These are phyloP conservation scores for Pipra filicauda DNA, from an alignment of 2,113 vertebrate genomes.

Conservation along the genomic window DNA sequence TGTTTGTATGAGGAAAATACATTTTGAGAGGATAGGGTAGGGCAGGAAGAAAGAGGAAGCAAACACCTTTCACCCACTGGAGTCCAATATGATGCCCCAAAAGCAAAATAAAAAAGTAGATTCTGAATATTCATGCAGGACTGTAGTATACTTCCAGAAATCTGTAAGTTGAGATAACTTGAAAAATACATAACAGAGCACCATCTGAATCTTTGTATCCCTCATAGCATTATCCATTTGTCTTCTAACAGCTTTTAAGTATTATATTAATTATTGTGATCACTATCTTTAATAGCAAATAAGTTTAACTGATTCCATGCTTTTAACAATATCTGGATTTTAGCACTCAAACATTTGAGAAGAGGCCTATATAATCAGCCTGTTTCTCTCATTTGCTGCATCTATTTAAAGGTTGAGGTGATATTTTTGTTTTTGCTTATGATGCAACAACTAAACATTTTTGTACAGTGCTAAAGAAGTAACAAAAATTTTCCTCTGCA, in stretches of 20 bases:
- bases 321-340: neutral
- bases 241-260: neutral
- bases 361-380: neutral
- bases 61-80: neutral
- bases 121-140: neutral
- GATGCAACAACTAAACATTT: neutral
- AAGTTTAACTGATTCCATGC: neutral
- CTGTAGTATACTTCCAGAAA: neutral
- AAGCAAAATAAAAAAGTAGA: neutral
- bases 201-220: neutral
- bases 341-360: neutral
- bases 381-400: neutral
- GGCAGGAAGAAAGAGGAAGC: neutral
- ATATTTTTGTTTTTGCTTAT: neutral
- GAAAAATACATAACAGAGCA: neutral
- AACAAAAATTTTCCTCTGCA: neutral
- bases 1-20: neutral
- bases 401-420: neutral
- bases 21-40: neutral
- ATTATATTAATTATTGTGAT: neutral
- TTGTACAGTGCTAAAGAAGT: neutral
- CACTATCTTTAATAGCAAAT: neutral
- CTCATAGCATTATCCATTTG: neutral
- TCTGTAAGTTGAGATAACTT: neutral
- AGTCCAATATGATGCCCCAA: neutral